These are phyloP conservation scores for Gadus macrocephalus DNA, from an alignment of 2,113 vertebrate species.

Conservation along the genomic window DNA sequence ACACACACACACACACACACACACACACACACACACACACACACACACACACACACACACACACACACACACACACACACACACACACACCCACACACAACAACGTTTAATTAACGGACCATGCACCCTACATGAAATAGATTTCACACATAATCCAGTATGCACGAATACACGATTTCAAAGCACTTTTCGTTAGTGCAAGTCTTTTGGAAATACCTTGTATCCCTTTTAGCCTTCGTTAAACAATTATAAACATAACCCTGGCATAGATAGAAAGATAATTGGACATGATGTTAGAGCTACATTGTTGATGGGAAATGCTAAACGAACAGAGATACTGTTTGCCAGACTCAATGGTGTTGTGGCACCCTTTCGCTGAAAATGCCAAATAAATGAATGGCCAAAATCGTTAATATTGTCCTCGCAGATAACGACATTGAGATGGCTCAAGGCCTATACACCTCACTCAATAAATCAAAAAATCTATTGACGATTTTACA, in stretches of 20 bases:
- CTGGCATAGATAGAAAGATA: background rate
- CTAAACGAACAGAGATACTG: constrained; percentile 45
- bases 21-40: background rate
- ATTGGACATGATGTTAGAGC: constrained; percentile 9
- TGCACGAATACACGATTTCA: constrained; percentile 57
- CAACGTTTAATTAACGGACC: constrained; percentile 69
- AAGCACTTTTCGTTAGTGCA: constrained; percentile 36
- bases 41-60: no score
- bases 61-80: no score
- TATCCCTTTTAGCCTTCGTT: constrained; percentile 59
- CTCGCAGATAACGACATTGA: constrained; percentile 3
- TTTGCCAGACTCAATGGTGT: constrained; percentile 47
- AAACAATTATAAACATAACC: constrained; percentile 61
- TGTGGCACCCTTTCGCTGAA: constrained; percentile 53
- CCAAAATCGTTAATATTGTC: constrained; percentile 52
- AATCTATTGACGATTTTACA: no score
- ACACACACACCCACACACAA: constrained; percentile 31
- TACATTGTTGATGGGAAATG: constrained; percentile 31
- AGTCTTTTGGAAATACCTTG: constrained; percentile 47
- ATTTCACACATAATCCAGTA: constrained; percentile 68
- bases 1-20: constrained; percentile 23
- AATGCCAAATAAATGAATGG: constrained; percentile 31
- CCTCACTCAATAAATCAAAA: constrained; percentile 1
- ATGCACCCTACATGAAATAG: constrained; percentile 63
- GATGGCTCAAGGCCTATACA: background rate